A percentile compares a stretch with the other conserved stretches of the same genome.
Conservation (phyloP, 1,140 invertebrate genomes). For the Papilio xuthus region DNA sequence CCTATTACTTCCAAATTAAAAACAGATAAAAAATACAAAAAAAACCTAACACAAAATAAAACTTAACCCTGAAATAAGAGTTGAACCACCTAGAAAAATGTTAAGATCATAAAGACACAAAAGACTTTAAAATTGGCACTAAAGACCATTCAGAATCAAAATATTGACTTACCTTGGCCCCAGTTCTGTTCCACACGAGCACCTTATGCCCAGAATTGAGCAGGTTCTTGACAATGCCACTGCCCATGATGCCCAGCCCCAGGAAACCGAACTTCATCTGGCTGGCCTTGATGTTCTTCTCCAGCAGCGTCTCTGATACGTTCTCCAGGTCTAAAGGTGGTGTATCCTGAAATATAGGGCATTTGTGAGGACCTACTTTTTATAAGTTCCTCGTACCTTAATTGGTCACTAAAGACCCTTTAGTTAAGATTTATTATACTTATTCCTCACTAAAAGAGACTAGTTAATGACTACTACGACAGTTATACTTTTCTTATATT, state of each 20-base stretch:
- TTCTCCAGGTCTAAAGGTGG: constrained; percentile 89
- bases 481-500: too few relatives aligned
- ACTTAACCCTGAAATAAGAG: background rate
- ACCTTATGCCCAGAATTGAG: constrained; percentile 97
- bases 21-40: background rate
- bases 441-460: too few relatives aligned
- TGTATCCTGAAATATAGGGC: constrained; percentile 82
- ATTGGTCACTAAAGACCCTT: background rate
- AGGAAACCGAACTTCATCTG: constrained; percentile 96
- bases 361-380: constrained; percentile 25
- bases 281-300: constrained; percentile 94
- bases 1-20: background rate
- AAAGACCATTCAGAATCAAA: background rate
- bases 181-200: constrained; percentile 96
- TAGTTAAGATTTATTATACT: too few relatives aligned
- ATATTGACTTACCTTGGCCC: constrained; percentile 90
- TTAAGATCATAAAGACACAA: background rate
- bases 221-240: constrained; percentile 96
- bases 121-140: background rate
- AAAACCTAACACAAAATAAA: background rate
- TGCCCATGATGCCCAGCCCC: constrained; percentile 98
- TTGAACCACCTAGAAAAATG: background rate
- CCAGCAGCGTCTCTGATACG: constrained; percentile 89
- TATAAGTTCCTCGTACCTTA: background rate
- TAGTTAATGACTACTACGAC: too few relatives aligned